phyloP scores from a whole-genome alignment of 2,797 vertebrate genomes.

The Smutsia temminckii region DNA sequence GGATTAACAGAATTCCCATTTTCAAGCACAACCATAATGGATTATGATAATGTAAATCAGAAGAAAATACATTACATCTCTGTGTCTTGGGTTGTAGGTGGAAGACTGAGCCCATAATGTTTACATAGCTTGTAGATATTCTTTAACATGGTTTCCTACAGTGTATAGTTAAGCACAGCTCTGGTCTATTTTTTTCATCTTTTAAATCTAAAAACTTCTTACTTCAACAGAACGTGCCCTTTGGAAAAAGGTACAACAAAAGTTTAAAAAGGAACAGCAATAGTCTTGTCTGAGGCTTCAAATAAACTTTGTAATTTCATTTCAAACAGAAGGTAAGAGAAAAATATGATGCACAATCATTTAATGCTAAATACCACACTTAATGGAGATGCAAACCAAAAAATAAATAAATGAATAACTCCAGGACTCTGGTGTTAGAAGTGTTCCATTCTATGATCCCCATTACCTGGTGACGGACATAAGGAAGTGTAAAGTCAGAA shows the following conservation, averaged over 20 bases:
- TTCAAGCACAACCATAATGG: not conserved
- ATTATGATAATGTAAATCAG: not conserved
- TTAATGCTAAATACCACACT: not conserved
- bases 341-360: not conserved
- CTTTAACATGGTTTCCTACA: not conserved
- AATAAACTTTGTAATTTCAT: not conserved
- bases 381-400: not conserved
- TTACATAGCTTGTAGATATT: not conserved
- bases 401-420: not conserved
- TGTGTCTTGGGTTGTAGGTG: not conserved
- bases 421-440: not conserved
- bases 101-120: not conserved
- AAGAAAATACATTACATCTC: not conserved
- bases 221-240: not conserved
- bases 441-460: not conserved
- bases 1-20: not conserved
- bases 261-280: not conserved
- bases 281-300: not conserved
- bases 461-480: not conserved
- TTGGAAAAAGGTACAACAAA: not conserved
- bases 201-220: not conserved
- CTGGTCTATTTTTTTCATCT: not conserved
- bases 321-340: not conserved
- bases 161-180: not conserved
- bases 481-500: not conserved